These are phyloP conservation scores for Drosophila austrosaltans DNA, from an alignment of 2,888 invertebrate species.

Conservation along the genomic window DNA sequence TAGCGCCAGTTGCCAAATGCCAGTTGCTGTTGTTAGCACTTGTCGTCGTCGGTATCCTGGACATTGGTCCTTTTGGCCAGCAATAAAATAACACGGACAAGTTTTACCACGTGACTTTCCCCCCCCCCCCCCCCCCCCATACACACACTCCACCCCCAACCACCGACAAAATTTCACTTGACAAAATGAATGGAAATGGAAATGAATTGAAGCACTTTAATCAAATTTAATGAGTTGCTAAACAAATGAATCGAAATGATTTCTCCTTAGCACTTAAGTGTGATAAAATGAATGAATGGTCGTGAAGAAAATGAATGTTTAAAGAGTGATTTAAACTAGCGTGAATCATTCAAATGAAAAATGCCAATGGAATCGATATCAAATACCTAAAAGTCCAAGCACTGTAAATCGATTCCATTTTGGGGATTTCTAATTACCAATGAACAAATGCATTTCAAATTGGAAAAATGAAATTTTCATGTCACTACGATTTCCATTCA, in stretches of 20 bases:
- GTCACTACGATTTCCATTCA: too few relatives aligned
- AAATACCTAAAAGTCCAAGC: too few relatives aligned
- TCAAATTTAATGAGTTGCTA: conserved; percentile 4
- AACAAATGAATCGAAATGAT: conserved; percentile 9
- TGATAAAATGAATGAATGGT: not conserved
- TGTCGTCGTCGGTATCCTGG: conserved; percentile 36
- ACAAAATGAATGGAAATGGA: conserved; percentile 8
- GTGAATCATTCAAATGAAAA: not conserved
- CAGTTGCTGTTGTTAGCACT: conserved; percentile 22
- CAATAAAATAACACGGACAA: conserved; percentile 39
- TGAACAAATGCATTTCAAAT: too few relatives aligned
- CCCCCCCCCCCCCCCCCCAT: not conserved
- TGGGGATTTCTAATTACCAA: too few relatives aligned
- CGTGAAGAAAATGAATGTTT: not conserved
- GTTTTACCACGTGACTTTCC: not conserved
- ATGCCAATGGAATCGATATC: too few relatives aligned
- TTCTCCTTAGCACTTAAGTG: not conserved
- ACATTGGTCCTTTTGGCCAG: conserved; percentile 40
- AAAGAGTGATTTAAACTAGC: not conserved
- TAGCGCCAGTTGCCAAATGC: conserved; percentile 58
- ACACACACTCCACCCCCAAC: conserved; percentile 7
- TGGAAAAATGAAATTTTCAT: too few relatives aligned
- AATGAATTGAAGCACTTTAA: conserved; percentile 8
- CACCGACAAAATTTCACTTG: conserved; percentile 53
- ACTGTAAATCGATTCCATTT: too few relatives aligned